A percentile compares a stretch with the other conserved stretches of the same genome.
Conservation (phyloP, 1,140 invertebrate species). For the Spodoptera frugiperda region DNA sequence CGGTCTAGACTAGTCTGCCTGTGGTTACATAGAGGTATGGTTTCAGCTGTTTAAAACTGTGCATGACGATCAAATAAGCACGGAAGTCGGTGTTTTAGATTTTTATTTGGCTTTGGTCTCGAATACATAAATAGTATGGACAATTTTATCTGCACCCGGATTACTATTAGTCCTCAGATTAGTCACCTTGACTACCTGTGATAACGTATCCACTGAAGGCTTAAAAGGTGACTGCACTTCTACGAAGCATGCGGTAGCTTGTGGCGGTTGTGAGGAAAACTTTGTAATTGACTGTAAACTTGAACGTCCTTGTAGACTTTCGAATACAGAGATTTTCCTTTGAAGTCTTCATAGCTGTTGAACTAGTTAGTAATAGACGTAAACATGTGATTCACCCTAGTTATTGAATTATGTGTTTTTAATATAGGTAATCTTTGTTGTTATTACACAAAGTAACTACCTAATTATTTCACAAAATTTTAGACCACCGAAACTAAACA, state of each 20-base stretch:
- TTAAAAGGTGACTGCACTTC: constrained; percentile 82
- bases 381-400: neutral
- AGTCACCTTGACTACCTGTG: constrained; percentile 13
- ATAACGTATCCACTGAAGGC: constrained; percentile 49
- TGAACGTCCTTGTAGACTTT: constrained; percentile 64
- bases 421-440: no score
- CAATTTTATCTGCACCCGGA: constrained; percentile 5
- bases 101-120: neutral
- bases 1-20: constrained; percentile 49
- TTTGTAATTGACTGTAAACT: constrained; percentile 63
- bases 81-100: neutral
- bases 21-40: constrained; percentile 30
- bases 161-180: neutral
- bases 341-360: neutral
- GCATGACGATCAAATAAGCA: constrained; percentile 7
- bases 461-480: neutral
- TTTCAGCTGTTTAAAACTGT: constrained; percentile 18
- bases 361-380: neutral
- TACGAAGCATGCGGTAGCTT: constrained; percentile 59
- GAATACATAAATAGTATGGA: neutral
- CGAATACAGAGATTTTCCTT: constrained; percentile 51
- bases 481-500: no score
- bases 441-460: no score
- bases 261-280: constrained; percentile 58
- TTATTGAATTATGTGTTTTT: no score